Evolutionary conservation across 1,140 invertebrate genomes (phyloP).

Genomic region (Monomorium pharaonis): DNA sequence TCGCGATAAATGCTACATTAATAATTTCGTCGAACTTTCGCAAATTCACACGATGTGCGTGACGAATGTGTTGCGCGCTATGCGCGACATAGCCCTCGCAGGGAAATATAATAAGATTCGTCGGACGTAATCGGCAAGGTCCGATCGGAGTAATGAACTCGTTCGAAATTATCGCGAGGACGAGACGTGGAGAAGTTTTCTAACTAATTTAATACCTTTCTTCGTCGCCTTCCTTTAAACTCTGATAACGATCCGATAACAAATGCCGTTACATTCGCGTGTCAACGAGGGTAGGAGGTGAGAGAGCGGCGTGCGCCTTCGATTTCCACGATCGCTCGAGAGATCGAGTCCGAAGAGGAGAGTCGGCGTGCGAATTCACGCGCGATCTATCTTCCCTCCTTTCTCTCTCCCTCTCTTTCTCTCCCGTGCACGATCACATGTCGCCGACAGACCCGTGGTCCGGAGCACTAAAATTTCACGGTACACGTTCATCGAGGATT

Average conservation of each 20-base stretch:
- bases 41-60: background rate
- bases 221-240: background rate
- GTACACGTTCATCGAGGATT: slow-evolving; percentile 23
- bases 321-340: slow-evolving; percentile 27
- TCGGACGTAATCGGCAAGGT: background rate
- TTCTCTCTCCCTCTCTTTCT: background rate
- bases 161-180: background rate
- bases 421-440: slow-evolving; percentile 43
- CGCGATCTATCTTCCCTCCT: slow-evolving; percentile 1
- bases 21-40: background rate
- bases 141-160: background rate
- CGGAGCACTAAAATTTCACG: slow-evolving; percentile 46
- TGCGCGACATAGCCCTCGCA: background rate
- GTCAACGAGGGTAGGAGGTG: background rate
- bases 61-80: background rate
- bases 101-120: background rate
- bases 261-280: background rate
- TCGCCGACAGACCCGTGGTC: slow-evolving; percentile 16
- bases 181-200: background rate
- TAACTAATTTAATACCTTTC: background rate
- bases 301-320: background rate
- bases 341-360: background rate
- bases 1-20: background rate
- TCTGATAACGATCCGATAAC: too few relatives aligned
- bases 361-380: slow-evolving; percentile 23